phyloP scores from a whole-genome alignment of 1,140 invertebrate species.

The Zaprionus davidi region DNA sequence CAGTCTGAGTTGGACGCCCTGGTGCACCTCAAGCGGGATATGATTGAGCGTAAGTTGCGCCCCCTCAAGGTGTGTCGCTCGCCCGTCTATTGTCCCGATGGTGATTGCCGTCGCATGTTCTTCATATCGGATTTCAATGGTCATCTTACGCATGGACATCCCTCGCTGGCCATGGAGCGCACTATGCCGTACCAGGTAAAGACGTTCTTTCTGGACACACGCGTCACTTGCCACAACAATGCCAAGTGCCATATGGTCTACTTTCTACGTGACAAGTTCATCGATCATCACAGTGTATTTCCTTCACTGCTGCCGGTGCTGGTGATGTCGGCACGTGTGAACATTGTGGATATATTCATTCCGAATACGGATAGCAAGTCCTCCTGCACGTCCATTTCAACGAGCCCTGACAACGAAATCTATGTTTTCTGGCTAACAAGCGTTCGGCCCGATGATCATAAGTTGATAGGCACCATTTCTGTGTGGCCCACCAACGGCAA shows the following conservation, averaged over 20 bases:
- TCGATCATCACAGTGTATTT: conserved; percentile 31
- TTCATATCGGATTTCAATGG: conserved; percentile 69
- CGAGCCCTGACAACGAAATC: conserved; percentile 15
- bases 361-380: too few relatives aligned
- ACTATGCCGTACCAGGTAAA: conserved; percentile 43
- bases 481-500: conserved; percentile 47
- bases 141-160: conserved; percentile 59
- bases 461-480: conserved; percentile 43
- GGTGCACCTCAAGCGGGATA: conserved; percentile 9
- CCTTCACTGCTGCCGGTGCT: conserved; percentile 59
- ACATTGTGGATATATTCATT: conserved; percentile 22
- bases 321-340: conserved; percentile 60
- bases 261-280: conserved; percentile 56
- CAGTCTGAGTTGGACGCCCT: conserved; percentile 14
- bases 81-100: conserved; percentile 63
- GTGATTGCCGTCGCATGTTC: conserved; percentile 42
- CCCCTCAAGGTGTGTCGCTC: conserved; percentile 39
- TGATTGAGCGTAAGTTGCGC: neutral
- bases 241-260: conserved; percentile 64
- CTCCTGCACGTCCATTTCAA: neutral
- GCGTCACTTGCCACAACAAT: conserved; percentile 28
- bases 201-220: conserved; percentile 67
- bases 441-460: conserved; percentile 29
- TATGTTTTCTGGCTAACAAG: conserved; percentile 66
- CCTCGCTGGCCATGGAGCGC: conserved; percentile 58